These are phyloP conservation scores for Drosophila sp. DNA, from an alignment of 1,140 invertebrate genomes.

Conservation along the genomic window DNA sequence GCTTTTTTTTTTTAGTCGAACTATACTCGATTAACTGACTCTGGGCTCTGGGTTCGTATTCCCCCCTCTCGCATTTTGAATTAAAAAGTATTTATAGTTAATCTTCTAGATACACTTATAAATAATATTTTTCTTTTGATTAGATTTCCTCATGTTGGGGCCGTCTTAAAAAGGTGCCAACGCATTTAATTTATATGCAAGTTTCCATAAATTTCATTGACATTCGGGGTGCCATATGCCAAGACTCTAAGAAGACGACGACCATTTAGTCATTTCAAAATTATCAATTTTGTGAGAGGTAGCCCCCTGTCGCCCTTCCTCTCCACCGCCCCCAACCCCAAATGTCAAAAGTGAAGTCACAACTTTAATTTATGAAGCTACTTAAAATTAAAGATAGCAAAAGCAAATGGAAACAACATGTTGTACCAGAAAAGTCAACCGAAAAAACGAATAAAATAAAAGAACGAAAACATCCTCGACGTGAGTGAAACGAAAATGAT, in stretches of 20 bases:
- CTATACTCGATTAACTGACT: constrained; percentile 20
- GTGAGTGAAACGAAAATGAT: no score
- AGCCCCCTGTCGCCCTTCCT: not conserved
- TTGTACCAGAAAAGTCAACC: not conserved
- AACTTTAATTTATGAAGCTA: constrained; percentile 26
- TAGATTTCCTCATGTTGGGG: constrained; percentile 5
- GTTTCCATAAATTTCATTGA: constrained; percentile 34
- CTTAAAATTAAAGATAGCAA: constrained; percentile 9
- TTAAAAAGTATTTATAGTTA: constrained; percentile 25
- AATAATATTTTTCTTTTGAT: constrained; percentile 51
- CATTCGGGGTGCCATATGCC: not conserved
- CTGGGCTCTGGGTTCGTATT: not conserved
- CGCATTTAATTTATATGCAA: constrained; percentile 43
- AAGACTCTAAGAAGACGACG: not conserved
- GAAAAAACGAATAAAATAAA: not conserved
- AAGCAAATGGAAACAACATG: constrained; percentile 8
- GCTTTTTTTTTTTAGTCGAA: not conserved
- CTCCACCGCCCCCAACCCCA: not conserved
- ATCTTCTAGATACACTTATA: constrained; percentile 25
- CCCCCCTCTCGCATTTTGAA: constrained; percentile 11
- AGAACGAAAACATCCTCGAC: not conserved
- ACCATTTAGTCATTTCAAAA: constrained; percentile 12
- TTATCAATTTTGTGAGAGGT: constrained; percentile 20
- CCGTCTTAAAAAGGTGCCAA: constrained; percentile 38
- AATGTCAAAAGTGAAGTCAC: constrained; percentile 13